Conservation (phyloP, 2,888 invertebrate species). For the Lysandra coridon region DNA sequence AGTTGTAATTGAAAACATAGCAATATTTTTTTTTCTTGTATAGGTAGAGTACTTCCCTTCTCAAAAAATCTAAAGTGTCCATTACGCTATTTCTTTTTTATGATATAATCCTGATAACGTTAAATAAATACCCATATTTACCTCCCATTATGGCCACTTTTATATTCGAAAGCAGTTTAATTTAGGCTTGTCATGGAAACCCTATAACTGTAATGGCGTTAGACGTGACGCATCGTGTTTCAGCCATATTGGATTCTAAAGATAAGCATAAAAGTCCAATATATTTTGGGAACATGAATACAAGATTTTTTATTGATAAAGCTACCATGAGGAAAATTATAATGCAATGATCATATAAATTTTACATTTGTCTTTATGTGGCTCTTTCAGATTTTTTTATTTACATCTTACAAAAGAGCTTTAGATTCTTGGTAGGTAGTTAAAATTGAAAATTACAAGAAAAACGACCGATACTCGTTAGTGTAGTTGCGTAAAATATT, state of each 20-base stretch:
- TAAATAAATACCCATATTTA: background rate
- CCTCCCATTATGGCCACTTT: background rate
- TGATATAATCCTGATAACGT: constrained; percentile 4
- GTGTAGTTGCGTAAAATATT: background rate
- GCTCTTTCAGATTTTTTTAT: background rate
- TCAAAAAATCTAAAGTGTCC: background rate
- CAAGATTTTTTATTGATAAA: constrained; percentile 16
- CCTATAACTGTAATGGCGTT: constrained; percentile 36
- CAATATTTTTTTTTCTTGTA: background rate
- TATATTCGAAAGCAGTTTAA: constrained; percentile 22
- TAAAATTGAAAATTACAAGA: no score
- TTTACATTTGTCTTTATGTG: background rate
- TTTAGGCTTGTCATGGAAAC: constrained; percentile 37
- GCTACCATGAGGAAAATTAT: background rate
- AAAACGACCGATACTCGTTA: no score
- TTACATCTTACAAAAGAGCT: background rate
- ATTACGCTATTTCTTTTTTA: background rate
- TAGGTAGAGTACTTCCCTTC: background rate
- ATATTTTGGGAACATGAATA: constrained; percentile 12
- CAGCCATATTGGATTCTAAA: constrained; percentile 37
- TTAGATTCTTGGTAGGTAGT: background rate
- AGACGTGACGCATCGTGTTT: constrained; percentile 34
- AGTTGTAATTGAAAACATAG: background rate
- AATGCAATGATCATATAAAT: background rate
- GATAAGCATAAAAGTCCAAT: constrained; percentile 25